Evolutionary conservation across 2,113 vertebrate species (phyloP), one percentile per base, ranked within the genome.

Genomic region (Bufo bufo): DNA sequence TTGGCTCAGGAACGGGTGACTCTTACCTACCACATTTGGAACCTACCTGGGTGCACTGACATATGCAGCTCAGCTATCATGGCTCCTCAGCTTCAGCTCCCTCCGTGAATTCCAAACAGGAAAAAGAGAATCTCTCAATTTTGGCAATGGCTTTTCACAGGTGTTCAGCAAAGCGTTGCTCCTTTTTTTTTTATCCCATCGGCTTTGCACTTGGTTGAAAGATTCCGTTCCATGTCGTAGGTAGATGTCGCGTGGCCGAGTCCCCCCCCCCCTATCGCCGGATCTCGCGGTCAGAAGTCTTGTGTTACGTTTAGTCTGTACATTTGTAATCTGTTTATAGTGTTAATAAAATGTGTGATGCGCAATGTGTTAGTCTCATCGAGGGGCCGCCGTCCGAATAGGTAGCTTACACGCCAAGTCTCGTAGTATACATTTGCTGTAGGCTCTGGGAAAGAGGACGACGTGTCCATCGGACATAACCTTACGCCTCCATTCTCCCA

Each of bases 291-390:
- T 91, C 94, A 83, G 77, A 93, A 88, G 16, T 90, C 91, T 92
- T 90, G 91, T 91, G 92, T 91, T 94, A 94, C 94, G 94, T 90
- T 91, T 93, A 93, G 92, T 90, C 89, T 93, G 87, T 94, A 94
- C 89, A 94, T 84, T 93, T 94, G 91, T 93, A 92, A 71, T 91
- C 91, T 93, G 93, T 94, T 92, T 90, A 93, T 91, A 92, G 91
- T 89, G 89, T 91, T 91, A 92, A 91, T 92, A 91, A 91, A 91
- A 91, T 88, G 91, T 93, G 91, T 92, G 91, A 89, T 92, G 77
- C 23, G 10, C n/a, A 8, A 33, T 6, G 2, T 33, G 49, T 23
- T n/a, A n/a, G 61, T 4, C 33, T 33, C 33, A 19, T 5, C 0
- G 49, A 12, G 61, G 3, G 61, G 61, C 1, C 4, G 20, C 61